Evolutionary conservation across 2,113 vertebrate genomes (phyloP).

Genomic region (Archilochus colubris): DNA sequence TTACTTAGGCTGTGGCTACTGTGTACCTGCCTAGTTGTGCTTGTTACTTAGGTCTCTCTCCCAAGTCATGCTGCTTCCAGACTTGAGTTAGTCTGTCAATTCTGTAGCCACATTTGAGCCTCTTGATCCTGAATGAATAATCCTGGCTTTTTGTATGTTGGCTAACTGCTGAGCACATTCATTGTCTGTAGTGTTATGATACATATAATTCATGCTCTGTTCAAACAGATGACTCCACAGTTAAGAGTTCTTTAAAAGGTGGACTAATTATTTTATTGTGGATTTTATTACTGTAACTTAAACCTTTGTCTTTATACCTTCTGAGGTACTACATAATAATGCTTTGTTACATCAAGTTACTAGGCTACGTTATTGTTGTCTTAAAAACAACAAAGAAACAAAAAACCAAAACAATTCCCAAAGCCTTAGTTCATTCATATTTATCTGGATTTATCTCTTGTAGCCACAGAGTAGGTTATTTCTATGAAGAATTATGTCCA

Average conservation of each 20-base stretch:
- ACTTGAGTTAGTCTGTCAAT: background rate
- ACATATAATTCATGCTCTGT: background rate
- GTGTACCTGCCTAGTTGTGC: background rate
- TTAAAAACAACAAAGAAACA: background rate
- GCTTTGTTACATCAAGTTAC: background rate
- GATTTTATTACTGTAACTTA: background rate
- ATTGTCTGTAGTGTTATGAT: background rate
- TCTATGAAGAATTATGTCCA: background rate
- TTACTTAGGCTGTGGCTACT: background rate
- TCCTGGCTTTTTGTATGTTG: background rate
- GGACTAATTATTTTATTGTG: background rate
- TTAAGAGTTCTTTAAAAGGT: background rate
- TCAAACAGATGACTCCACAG: background rate
- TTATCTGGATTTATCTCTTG: background rate
- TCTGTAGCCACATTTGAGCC: background rate
- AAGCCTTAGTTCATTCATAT: background rate
- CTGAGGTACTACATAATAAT: background rate
- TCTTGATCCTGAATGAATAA: background rate
- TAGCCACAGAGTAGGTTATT: background rate
- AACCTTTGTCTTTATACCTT: background rate
- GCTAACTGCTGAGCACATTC: background rate
- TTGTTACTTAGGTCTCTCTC: background rate
- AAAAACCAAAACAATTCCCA: background rate
- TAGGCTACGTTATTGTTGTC: background rate
- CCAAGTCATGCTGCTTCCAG: background rate